These are phyloP conservation scores for Acromyrmex heyeri DNA, from an alignment of 1,140 invertebrate genomes.

Conservation along the genomic window DNA sequence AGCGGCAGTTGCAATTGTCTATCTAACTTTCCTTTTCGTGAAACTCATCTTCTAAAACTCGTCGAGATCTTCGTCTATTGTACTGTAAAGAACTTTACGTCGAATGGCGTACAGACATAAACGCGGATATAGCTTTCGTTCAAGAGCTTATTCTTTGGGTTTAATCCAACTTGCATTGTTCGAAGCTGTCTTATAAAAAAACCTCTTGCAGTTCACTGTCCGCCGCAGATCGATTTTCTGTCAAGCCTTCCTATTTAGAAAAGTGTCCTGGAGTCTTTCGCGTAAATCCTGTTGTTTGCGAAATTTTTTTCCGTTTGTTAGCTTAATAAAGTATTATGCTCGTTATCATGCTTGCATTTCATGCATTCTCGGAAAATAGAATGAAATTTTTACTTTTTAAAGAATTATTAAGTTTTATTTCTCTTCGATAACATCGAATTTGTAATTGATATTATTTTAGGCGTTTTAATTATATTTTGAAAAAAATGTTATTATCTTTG, in stretches of 20 bases:
- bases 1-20: conserved; percentile 43
- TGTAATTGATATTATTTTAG: too few relatives aligned
- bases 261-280: neutral
- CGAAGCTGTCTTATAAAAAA: conserved; percentile 40
- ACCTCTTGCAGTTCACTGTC: conserved; percentile 41
- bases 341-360: too few relatives aligned
- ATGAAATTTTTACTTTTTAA: too few relatives aligned
- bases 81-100: conserved; percentile 48
- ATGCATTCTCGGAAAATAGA: too few relatives aligned
- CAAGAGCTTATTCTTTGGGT: conserved; percentile 53
- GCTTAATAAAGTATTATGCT: neutral
- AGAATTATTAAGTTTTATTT: too few relatives aligned
- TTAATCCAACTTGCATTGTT: conserved; percentile 64
- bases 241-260: conserved; percentile 6
- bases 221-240: conserved; percentile 51
- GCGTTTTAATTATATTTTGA: too few relatives aligned
- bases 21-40: conserved; percentile 44
- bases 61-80: conserved; percentile 33
- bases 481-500: too few relatives aligned
- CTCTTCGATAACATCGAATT: too few relatives aligned
- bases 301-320: conserved; percentile 11
- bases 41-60: conserved; percentile 49
- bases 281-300: conserved; percentile 37
- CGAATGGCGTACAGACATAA: conserved; percentile 33
- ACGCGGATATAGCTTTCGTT: conserved; percentile 22